These are phyloP conservation scores for Cairina moschata DNA, from an alignment of 2,113 vertebrate genomes.

Conservation along the genomic window DNA sequence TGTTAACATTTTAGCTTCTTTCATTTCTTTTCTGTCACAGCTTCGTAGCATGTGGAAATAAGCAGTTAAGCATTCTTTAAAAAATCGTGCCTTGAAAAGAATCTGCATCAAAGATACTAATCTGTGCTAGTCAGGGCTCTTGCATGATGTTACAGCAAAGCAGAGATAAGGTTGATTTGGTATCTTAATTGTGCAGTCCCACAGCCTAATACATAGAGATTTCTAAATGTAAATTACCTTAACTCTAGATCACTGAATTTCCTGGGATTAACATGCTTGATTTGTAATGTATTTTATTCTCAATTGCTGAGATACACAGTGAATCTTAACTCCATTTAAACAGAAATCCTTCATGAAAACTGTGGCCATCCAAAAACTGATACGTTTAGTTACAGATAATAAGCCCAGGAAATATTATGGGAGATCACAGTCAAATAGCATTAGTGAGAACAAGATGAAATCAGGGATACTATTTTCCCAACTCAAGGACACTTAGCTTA, in stretches of 20 bases:
- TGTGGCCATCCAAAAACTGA: not conserved
- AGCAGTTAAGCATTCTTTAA: not conserved
- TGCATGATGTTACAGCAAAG: not conserved
- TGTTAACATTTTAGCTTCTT: not conserved
- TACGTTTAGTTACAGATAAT: not conserved
- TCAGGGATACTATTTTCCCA: not conserved
- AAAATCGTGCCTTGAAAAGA: not conserved
- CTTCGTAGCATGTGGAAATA: not conserved
- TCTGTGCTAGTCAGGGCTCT: not conserved
- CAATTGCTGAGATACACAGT: not conserved
- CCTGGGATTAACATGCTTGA: not conserved
- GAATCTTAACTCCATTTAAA: not conserved
- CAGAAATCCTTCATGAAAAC: not conserved
- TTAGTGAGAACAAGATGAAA: conserved; percentile 4
- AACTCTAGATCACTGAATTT: not conserved
- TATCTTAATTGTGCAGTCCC: not conserved
- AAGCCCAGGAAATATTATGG: not conserved
- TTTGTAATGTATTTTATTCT: not conserved
- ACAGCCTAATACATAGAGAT: not conserved
- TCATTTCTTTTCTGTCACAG: not conserved
- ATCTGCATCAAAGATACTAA: not conserved
- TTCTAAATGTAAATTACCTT: not conserved
- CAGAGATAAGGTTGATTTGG: not conserved
- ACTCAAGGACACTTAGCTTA: not conserved
- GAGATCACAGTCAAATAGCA: not conserved